Evolutionary conservation across 2,113 vertebrate genomes (phyloP), one percentile per base, ranked within the genome.

Genomic region (Sander vitreus): DNA sequence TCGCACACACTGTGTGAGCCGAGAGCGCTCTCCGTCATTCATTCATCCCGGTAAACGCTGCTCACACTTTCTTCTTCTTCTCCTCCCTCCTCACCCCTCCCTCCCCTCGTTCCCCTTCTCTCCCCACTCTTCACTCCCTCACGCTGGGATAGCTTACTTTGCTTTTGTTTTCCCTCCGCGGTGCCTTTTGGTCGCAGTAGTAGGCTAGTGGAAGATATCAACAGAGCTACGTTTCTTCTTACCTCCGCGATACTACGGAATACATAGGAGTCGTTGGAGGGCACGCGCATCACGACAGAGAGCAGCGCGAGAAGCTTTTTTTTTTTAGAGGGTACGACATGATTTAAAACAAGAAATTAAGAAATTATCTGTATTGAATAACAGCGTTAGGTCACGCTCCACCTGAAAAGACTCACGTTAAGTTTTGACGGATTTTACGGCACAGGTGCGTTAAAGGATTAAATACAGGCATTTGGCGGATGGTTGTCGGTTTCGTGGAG

Each of bases 401-500:
- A 62, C 57, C 43, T 45, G 47, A 23, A 8, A 13, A 30, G 69
- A 76, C 55, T 77, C 68, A 19, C 16, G 43, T 51, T 39, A 73
- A 76, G 65, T 88, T 88, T 79, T n/a, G 60, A 73, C 25, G 82
- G 91, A 86, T 88, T 90, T 67, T 67, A 77, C 69, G 45, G 77
- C 72, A 67, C 92, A 87, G 88, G 89, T 89, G 92, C 81, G 76
- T 25, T 71, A 6, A 23, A 67, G 87, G 87, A 77, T 74, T 73
- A 23, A 25, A 73, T 30, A 75, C 65, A 21, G 69, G 45, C 80
- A 27, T 67, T 54, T 78, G 83, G 76, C 91, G 92, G 87, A 94
- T 94, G 93, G 88, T 93, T 81, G 89, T 83, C 83, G 86, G 84
- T 36, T 71, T 71, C 11, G 79, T n/a, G 84, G 70, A 88, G 89